Percentiles rank a stretch among this genome's conserved stretches.
Evolutionary conservation across 2,113 vertebrate genomes (phyloP).

Genomic region (Mobula hypostoma): DNA sequence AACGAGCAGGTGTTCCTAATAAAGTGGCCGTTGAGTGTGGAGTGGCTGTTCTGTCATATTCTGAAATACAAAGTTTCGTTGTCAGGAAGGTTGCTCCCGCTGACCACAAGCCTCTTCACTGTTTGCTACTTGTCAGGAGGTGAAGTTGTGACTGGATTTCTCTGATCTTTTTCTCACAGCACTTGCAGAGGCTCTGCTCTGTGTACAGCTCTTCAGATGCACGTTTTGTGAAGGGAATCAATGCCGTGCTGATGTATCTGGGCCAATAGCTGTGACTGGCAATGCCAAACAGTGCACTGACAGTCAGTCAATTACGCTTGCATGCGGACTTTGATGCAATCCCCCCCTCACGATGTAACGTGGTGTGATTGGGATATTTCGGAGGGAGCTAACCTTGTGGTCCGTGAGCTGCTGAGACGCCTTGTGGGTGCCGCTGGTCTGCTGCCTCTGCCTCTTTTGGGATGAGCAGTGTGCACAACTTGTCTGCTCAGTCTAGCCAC

Average conservation of each 20-base stretch:
- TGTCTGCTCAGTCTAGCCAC: neutral
- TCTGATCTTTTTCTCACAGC: too few relatives aligned
- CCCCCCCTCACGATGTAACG: neutral
- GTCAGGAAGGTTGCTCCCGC: neutral
- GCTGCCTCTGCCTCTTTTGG: neutral
- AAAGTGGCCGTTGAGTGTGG: neutral
- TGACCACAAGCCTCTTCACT: neutral
- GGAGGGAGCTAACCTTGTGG: neutral
- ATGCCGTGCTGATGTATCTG: neutral
- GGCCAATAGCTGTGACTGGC: neutral
- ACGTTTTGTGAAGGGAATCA: neutral
- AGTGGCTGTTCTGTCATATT: neutral
- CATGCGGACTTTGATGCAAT: neutral
- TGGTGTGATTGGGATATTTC: neutral
- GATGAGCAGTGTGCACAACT: neutral
- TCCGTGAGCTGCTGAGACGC: neutral
- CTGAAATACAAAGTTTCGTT: neutral
- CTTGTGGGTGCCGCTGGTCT: neutral
- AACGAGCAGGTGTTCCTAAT: too few relatives aligned
- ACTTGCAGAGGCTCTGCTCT: neutral
- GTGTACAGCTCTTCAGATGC: neutral
- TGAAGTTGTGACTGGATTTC: neutral
- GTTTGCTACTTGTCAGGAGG: neutral
- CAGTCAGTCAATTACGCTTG: neutral
- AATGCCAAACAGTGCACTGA: neutral